Evolutionary conservation across 1,140 invertebrate genomes (phyloP).

Genomic region (Platyscapa corneri): DNA sequence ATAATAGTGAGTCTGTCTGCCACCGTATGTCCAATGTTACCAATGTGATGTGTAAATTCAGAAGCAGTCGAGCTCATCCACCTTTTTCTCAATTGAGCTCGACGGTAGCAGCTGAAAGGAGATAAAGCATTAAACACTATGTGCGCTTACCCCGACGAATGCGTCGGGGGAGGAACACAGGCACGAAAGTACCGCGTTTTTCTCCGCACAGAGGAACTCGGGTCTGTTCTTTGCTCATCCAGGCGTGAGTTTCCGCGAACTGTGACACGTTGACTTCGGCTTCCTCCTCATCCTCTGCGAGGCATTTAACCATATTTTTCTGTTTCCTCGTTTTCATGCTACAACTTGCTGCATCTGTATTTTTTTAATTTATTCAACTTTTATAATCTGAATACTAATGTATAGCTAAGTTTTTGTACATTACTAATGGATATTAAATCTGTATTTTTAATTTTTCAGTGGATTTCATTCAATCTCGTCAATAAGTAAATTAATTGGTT

Average conservation of each 20-base stretch:
- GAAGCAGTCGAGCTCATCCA: neutral
- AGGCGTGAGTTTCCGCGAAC: neutral
- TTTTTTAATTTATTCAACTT: too few relatives aligned
- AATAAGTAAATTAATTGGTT: too few relatives aligned
- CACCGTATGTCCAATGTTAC: neutral
- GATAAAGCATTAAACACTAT: neutral
- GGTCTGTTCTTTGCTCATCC: neutral
- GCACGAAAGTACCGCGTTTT: neutral
- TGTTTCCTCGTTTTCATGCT: neutral
- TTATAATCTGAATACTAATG: neutral
- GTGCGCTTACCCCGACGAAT: neutral
- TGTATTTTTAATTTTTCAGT: too few relatives aligned
- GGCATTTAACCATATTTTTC: neutral
- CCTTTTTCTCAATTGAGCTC: neutral
- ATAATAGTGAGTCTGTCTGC: neutral
- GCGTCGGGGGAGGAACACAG: neutral
- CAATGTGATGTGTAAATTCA: neutral
- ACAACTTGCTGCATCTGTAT: too few relatives aligned
- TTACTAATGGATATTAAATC: too few relatives aligned
- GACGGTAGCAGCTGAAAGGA: neutral
- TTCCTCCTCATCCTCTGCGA: neutral
- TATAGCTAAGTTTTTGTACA: neutral
- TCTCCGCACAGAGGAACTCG: neutral
- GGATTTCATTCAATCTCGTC: too few relatives aligned
- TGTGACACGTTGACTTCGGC: slow-evolving; percentile 25